Percentiles rank a stretch among this genome's conserved stretches.
Conservation (phyloP, 2,113 vertebrate genomes). For the Lamprotornis superbus region DNA sequence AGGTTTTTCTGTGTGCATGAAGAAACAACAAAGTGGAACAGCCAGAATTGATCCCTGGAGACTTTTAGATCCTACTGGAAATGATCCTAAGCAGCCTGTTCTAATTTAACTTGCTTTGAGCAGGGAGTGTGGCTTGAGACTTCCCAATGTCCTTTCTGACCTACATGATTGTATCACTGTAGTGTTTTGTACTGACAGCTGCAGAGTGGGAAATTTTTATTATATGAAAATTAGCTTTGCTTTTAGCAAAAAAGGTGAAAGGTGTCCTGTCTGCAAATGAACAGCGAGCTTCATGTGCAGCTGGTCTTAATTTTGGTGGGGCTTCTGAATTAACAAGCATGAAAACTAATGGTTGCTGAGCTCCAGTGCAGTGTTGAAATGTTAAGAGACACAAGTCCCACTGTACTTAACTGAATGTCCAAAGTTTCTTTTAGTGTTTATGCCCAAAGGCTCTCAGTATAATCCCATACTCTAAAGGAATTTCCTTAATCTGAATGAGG, state of each 20-base stretch:
- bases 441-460: neutral
- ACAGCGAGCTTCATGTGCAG: neutral
- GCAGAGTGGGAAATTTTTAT: neutral
- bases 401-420: neutral
- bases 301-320: neutral
- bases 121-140: neutral
- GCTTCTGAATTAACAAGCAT: neutral
- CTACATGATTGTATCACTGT: neutral
- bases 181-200: neutral
- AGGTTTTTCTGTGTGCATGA: neutral
- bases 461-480: neutral
- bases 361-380: neutral
- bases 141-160: neutral
- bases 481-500: neutral
- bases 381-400: neutral
- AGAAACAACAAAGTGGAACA: neutral
- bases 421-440: neutral
- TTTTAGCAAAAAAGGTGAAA: neutral
- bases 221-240: neutral
- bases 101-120: neutral
- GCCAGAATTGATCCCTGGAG: neutral
- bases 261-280: neutral
- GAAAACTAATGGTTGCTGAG: neutral
- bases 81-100: neutral
- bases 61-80: neutral